Evolutionary conservation across 2,888 invertebrate species (phyloP), one percentile per base, ranked within the genome.

Genomic region (Tipula unca): DNA sequence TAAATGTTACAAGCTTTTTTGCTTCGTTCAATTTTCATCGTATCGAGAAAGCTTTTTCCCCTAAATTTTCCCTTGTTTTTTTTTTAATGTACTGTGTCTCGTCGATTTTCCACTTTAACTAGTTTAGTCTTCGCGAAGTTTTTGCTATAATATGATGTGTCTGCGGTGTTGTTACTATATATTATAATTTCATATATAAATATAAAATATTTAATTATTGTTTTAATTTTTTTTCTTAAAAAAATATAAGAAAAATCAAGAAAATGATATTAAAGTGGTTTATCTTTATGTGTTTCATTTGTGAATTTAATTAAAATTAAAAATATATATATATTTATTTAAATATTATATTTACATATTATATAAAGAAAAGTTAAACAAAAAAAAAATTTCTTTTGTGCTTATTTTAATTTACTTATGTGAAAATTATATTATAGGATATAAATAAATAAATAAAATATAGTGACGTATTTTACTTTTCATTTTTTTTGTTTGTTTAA

Each of bases 61-160:
- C 69, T 25, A 69, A 1, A 25, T 69, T 69, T 10, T 69, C 25
- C 69, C n/a, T 48, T 48, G 69, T 69, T 54, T 17, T 17, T 54
- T 2, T 54, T 69, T 69, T 69, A 10, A 25, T 69, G 1, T 25
- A 10, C 25, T 54, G 8, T 54, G 54, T 20, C 69, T 69, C 69
- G 48, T 25, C 69, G 10, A 25, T 25, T 25, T 69, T 69, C 69
- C 10, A 69, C 69, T 10, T 69, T 69, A n/a, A 48, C n/a, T 48
- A 54, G 3, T 25, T 69, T 14, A 69, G 69, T 69, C 69, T 69
- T 69, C 69, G 69, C 69, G 69, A 69, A 69, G 69, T 69, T 69
- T 69, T 69, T 69, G 69, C 69, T 69, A 69, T 69, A 69, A 69
- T 69, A 69, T 13, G 69, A 69, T 69, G 69, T 69, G 69, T 69